Evolutionary conservation across 2,888 invertebrate genomes (phyloP), one percentile per base, ranked within the genome.

Genomic region (Mesorhabditis sp.): DNA sequence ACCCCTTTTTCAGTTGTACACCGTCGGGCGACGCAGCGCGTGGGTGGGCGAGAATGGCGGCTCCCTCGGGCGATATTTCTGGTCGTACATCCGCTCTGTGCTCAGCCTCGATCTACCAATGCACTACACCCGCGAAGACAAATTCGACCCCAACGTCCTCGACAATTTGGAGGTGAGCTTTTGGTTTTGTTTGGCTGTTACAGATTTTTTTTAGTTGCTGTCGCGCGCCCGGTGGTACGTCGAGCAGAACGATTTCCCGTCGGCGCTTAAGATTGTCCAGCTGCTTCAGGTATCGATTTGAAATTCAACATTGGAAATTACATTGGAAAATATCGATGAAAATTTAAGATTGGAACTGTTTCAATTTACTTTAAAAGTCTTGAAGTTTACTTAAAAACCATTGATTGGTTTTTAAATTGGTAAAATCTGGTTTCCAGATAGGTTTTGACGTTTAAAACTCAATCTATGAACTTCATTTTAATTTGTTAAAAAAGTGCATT

Each of bases 181-280:
- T 45, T 42, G 13, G 4, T 45, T 43, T n/a, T 58, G 5, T 61
- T 58, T 43, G 65, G 15, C 43, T 50, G 5, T 62, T n/a, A 4
- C 28, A 28, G 2, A 65, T 45, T 64, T 67, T 13, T 65, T 76
- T 1, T 72, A 93, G 80, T 91, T 97, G 79, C 90, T 97, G 62
- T 91, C 93, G 80, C 90, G 95, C 85, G 94, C 95, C 15, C 93
- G 93, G 86, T 93, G 92, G 86, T 94, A 92, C 90, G 87, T 94
- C 78, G 90, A 91, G 62, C 67, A 73, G 69, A 93, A 93, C n/a
- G 92, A 96, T 85, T 89, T 96, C 77, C 90, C 91, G 68, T 90
- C 91, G 86, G 92, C 95, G 0, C 87, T 96, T 7, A 90, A 91
- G 70, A 68, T 85, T n/a, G 68, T 87, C 89, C 92, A 92, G 85